A percentile compares a stretch with the other conserved stretches of the same genome.
Conservation (phyloP, 2,888 invertebrate genomes). For the Drosophila bunnanda region DNA sequence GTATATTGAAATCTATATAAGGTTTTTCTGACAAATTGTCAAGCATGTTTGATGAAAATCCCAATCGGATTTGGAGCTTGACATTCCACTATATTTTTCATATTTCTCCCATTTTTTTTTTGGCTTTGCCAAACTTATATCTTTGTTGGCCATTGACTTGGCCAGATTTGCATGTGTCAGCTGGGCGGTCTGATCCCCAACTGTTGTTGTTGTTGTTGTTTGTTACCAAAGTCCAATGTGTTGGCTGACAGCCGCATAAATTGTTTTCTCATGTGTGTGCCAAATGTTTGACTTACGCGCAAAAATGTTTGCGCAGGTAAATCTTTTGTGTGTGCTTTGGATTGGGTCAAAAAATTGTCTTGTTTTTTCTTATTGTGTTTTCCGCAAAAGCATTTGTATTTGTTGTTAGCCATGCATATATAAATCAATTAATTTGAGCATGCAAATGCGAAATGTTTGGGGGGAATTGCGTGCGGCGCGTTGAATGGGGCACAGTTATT, state of each 20-base stretch:
- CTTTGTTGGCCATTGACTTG: constrained; percentile 32
- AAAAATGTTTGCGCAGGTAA: constrained; percentile 63
- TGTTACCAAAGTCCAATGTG: constrained; percentile 32
- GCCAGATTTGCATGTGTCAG: constrained; percentile 71
- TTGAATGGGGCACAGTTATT: constrained; percentile 29
- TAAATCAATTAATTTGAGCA: constrained; percentile 76
- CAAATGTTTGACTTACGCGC: constrained; percentile 77
- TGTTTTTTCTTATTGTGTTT: constrained; percentile 10
- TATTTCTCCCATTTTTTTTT: constrained; percentile 28
- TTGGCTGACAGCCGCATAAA: constrained; percentile 68
- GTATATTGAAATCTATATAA: not conserved
- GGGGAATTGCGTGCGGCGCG: constrained; percentile 29
- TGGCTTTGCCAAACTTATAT: constrained; percentile 25
- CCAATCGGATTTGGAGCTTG: constrained; percentile 38
- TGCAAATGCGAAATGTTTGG: constrained; percentile 58
- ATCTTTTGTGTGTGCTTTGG: constrained; percentile 49
- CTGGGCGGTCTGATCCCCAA: constrained; percentile 55
- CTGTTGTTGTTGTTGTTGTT: constrained; percentile 5
- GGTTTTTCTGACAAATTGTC: constrained; percentile 35
- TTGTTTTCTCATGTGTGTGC: constrained; percentile 75
- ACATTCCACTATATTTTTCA: constrained; percentile 11
- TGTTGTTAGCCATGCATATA: constrained; percentile 61
- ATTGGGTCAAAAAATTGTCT: constrained; percentile 26
- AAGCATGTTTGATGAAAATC: constrained; percentile 27
- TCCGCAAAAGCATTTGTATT: constrained; percentile 31